phyloP scores from a whole-genome alignment of 1,140 invertebrate species.

The Radopholus similis region DNA sequence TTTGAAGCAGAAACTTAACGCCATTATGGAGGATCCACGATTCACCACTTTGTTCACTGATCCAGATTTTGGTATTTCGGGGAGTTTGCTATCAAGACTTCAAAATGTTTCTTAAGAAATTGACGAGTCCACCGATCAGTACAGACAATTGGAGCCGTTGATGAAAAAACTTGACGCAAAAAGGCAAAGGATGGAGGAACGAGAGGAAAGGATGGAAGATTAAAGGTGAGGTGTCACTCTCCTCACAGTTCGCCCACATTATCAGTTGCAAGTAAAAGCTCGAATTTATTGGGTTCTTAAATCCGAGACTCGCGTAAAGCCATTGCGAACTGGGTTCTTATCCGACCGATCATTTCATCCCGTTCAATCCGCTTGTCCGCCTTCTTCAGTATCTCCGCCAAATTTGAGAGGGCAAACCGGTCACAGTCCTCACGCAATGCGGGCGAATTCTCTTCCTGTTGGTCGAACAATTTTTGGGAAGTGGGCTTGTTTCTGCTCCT shows the following conservation, averaged over 20 bases:
- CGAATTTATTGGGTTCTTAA: no score
- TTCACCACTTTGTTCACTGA: conserved; percentile 86
- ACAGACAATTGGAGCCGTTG: conserved; percentile 61
- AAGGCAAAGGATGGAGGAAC: conserved; percentile 1
- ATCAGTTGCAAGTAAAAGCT: no score
- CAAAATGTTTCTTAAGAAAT: no score
- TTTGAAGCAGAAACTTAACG: conserved; percentile 47
- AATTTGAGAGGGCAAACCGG: neutral
- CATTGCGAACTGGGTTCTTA: no score
- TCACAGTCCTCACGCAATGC: conserved; percentile 1
- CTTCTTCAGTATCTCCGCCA: neutral
- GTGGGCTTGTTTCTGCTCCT: neutral
- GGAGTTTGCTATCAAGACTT: no score
- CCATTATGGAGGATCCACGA: conserved; percentile 77
- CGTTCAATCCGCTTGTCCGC: no score
- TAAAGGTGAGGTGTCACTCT: no score
- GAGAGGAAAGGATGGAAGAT: conserved; percentile 1
- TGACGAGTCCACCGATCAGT: conserved; percentile 79
- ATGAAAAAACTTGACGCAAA: conserved; percentile 35
- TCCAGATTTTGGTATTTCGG: no score
- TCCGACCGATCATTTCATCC: no score
- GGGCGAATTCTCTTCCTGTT: neutral
- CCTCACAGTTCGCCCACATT: no score
- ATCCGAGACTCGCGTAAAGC: no score
- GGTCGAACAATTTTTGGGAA: neutral